Conservation (phyloP, 2,113 vertebrate species). For the Pimephales promelas region DNA sequence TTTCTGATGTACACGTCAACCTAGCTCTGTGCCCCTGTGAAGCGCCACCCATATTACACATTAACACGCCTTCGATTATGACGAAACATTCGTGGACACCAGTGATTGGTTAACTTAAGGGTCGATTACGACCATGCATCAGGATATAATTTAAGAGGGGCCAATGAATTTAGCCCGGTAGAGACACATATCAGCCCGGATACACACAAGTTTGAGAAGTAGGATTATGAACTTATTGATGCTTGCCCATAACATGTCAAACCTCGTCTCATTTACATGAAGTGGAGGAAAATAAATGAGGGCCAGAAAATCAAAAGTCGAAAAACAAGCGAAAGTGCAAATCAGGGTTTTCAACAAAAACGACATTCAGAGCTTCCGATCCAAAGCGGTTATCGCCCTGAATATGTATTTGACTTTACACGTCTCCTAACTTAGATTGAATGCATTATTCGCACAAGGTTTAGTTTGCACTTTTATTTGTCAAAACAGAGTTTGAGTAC, state of each 20-base stretch:
- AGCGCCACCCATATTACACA: slow-evolving; percentile 24
- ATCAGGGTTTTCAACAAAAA: neutral
- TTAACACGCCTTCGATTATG: slow-evolving; percentile 62
- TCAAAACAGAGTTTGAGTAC: neutral
- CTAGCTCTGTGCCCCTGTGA: slow-evolving; percentile 46
- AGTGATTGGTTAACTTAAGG: slow-evolving; percentile 53
- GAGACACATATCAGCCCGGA: neutral
- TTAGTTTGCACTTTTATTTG: neutral
- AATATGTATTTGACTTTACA: neutral
- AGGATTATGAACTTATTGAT: neutral
- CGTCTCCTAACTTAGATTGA: neutral
- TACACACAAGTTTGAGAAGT: neutral
- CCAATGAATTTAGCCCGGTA: neutral
- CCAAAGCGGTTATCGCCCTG: neutral
- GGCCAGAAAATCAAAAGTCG: neutral
- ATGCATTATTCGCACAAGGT: neutral
- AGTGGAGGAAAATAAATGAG: neutral
- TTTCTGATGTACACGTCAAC: slow-evolving; percentile 79
- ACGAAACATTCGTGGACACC: slow-evolving; percentile 8
- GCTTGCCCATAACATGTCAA: neutral
- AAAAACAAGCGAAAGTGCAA: neutral
- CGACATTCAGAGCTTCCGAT: neutral
- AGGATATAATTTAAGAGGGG: neutral
- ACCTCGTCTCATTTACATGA: neutral
- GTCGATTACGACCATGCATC: neutral